Conservation (phyloP, 2,113 vertebrate species). For the Proterorhinus semilunaris region DNA sequence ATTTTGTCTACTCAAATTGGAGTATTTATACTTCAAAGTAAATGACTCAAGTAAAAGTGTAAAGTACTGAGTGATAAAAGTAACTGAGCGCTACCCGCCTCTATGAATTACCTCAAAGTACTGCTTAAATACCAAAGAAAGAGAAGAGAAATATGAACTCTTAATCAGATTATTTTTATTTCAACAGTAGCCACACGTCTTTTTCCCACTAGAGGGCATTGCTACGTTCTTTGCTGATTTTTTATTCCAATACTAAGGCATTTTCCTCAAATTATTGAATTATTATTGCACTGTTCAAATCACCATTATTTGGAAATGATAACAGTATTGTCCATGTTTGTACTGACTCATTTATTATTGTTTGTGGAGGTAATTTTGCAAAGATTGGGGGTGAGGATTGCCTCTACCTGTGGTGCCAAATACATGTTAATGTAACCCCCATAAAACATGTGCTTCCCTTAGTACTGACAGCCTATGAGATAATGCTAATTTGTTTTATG, state of each 20-base stretch:
- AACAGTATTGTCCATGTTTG: background rate
- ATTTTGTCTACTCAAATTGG: no score
- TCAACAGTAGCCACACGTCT: conserved; percentile 12
- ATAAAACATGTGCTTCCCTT: conserved; percentile 12
- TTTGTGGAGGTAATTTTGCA: background rate
- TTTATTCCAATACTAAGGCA: background rate
- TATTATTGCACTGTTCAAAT: background rate
- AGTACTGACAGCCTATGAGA: background rate
- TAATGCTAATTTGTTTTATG: background rate
- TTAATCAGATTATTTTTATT: background rate
- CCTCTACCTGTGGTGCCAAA: conserved; percentile 25
- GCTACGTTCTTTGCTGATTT: background rate
- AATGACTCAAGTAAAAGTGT: no score
- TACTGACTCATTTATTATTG: conserved; percentile 13
- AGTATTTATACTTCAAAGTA: no score
- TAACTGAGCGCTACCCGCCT: no score
- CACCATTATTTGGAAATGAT: no score
- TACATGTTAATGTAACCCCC: conserved; percentile 7
- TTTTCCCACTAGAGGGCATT: conserved; percentile 54
- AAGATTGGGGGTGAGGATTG: conserved; percentile 13
- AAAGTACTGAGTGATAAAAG: no score
- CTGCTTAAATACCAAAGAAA: conserved; percentile 63
- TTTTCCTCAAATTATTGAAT: background rate
- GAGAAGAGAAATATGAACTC: no score
- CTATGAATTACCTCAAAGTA: background rate